Evolutionary conservation across 2,888 invertebrate species (phyloP).

Genomic region (Dolichopus griseipennis): DNA sequence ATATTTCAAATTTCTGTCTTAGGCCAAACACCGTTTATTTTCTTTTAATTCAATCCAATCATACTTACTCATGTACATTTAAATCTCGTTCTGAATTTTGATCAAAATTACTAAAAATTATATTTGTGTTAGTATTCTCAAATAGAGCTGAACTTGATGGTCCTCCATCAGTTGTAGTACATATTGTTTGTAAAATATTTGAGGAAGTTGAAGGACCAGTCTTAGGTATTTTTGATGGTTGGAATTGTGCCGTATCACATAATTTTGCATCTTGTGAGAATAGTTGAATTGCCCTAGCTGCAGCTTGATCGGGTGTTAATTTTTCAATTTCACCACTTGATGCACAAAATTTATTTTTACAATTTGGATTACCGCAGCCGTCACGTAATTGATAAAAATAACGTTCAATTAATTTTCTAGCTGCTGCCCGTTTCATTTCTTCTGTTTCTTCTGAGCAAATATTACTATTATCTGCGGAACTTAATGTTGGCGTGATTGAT

Average conservation of each 20-base stretch:
- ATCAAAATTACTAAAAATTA: neutral
- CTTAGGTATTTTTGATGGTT: slow-evolving; percentile 62
- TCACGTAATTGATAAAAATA: slow-evolving; percentile 88
- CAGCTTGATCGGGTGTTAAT: slow-evolving; percentile 80
- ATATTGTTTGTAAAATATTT: slow-evolving; percentile 4
- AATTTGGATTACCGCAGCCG: slow-evolving; percentile 84
- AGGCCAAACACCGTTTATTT: too few relatives aligned
- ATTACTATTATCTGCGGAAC: slow-evolving; percentile 7
- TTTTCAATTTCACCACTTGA: slow-evolving; percentile 75
- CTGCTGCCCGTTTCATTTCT: slow-evolving; percentile 67
- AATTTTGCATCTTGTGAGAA: slow-evolving; percentile 76
- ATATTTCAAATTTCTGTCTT: too few relatives aligned
- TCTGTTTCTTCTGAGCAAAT: slow-evolving; percentile 41
- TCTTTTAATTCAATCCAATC: too few relatives aligned
- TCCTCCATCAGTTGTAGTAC: neutral
- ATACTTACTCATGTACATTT: neutral
- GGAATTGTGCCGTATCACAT: slow-evolving; percentile 52
- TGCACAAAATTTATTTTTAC: slow-evolving; percentile 79
- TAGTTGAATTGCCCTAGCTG: slow-evolving; percentile 77
- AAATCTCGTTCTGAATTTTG: neutral
- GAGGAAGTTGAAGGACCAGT: slow-evolving; percentile 37
- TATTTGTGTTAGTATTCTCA: neutral
- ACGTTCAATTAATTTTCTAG: slow-evolving; percentile 78
- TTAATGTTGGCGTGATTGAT: neutral
- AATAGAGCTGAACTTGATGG: neutral